phyloP scores from a whole-genome alignment of 2,797 vertebrate genomes.

The Sebastes itinus region DNA sequence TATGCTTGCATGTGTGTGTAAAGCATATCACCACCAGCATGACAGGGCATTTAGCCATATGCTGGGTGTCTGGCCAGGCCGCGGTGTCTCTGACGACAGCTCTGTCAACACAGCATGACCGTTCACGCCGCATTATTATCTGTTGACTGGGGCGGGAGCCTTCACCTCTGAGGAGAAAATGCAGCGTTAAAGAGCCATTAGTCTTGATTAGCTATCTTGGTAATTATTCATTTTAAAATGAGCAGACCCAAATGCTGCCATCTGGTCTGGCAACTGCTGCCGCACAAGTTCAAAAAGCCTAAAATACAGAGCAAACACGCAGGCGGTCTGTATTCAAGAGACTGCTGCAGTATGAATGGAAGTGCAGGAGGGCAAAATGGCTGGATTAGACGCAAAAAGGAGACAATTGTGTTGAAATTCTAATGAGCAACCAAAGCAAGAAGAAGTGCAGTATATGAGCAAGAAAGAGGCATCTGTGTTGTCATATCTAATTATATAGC shows the following conservation, averaged over 20 bases:
- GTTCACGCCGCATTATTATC: constrained; percentile 49
- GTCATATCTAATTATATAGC: neutral
- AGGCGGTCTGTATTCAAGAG: neutral
- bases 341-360: neutral
- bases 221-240: constrained; percentile 30
- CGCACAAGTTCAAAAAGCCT: neutral
- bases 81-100: constrained; percentile 25
- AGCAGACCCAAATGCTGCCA: constrained; percentile 17
- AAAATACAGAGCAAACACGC: neutral
- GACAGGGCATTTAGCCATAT: constrained; percentile 45
- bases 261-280: constrained; percentile 25
- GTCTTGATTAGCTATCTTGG: constrained; percentile 67
- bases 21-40: constrained; percentile 32
- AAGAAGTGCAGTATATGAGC: neutral
- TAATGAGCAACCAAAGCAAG: neutral
- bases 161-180: constrained; percentile 14
- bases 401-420: neutral
- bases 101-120: constrained; percentile 52
- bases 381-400: neutral
- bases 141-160: constrained; percentile 29
- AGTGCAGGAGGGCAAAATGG: neutral
- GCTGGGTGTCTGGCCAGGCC: constrained; percentile 40
- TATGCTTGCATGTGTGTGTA: constrained; percentile 21
- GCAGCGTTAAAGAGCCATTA: constrained; percentile 65
- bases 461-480: neutral